These are phyloP conservation scores for Chelonus formosanus DNA, from an alignment of 2,888 invertebrate genomes.

Conservation along the genomic window DNA sequence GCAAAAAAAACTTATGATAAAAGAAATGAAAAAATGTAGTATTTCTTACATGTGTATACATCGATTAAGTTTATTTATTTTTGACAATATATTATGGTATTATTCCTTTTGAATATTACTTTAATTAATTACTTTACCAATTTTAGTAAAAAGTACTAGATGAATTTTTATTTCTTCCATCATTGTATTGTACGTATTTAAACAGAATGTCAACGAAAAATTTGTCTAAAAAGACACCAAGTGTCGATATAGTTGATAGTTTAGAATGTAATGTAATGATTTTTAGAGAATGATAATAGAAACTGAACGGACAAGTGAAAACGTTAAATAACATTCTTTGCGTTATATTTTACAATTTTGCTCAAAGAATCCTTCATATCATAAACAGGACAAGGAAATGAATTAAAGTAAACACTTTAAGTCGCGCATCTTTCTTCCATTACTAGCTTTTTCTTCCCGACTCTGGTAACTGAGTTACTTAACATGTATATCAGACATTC, in stretches of 20 bases:
- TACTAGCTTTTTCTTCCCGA: background rate
- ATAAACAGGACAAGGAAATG: conserved; percentile 32
- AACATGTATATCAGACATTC: conserved; percentile 39
- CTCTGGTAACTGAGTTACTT: conserved; percentile 10
- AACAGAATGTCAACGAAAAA: conserved; percentile 34
- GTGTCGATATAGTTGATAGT: conserved; percentile 32
- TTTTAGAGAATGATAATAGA: conserved; percentile 5
- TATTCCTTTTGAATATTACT: background rate
- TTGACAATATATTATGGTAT: conserved; percentile 17
- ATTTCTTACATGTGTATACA: conserved; percentile 36
- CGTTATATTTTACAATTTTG: conserved; percentile 40
- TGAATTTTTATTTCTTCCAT: background rate
- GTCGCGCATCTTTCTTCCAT: background rate
- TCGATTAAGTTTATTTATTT: conserved; percentile 35
- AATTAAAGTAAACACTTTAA: conserved; percentile 6
- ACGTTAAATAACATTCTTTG: conserved; percentile 8
- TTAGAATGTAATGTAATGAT: conserved; percentile 25
- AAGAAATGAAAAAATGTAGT: conserved; percentile 31
- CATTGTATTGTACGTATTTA: conserved; percentile 24
- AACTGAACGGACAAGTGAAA: conserved; percentile 4
- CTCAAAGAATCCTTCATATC: conserved; percentile 48
- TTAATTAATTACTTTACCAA: conserved; percentile 11
- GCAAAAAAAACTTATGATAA: conserved; percentile 9
- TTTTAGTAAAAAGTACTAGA: background rate
- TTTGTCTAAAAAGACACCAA: conserved; percentile 18